Evolutionary conservation across 2,888 invertebrate species (phyloP).

Genomic region (Cheilosia grossa): DNA sequence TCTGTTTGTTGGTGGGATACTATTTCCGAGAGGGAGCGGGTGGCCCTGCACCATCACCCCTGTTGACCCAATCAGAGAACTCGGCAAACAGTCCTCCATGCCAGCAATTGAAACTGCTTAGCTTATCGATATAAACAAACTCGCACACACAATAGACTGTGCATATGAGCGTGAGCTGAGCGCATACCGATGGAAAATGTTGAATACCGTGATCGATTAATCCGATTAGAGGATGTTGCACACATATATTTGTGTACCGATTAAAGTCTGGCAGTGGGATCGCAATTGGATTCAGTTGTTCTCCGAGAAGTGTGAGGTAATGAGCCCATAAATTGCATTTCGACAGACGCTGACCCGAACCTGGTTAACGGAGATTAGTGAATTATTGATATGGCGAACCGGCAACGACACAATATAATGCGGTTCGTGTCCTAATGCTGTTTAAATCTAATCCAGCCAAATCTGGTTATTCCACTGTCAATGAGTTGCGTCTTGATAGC

Average conservation of each 20-base stretch:
- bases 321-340: slow-evolving; percentile 63
- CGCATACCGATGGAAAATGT: slow-evolving; percentile 51
- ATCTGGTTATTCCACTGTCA: not conserved
- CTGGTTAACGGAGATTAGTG: slow-evolving; percentile 45
- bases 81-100: slow-evolving; percentile 38
- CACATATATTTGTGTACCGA: slow-evolving; percentile 65
- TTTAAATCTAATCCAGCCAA: not conserved
- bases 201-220: slow-evolving; percentile 71
- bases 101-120: slow-evolving; percentile 50
- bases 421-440: slow-evolving; percentile 44
- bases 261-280: slow-evolving; percentile 57
- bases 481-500: not conserved
- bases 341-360: slow-evolving; percentile 7
- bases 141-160: not conserved
- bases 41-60: not conserved
- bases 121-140: slow-evolving; percentile 56
- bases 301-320: slow-evolving; percentile 25
- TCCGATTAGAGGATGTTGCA: slow-evolving; percentile 72
- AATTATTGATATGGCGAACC: slow-evolving; percentile 52
- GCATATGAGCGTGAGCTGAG: not conserved
- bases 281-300: slow-evolving; percentile 42
- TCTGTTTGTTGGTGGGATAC: slow-evolving; percentile 42
- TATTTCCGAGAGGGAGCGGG: slow-evolving; percentile 14
- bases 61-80: slow-evolving; percentile 59
- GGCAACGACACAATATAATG: slow-evolving; percentile 20